Evolutionary conservation across 2,888 invertebrate species (phyloP).

Genomic region (Lepetodrilus schrolli): DNA sequence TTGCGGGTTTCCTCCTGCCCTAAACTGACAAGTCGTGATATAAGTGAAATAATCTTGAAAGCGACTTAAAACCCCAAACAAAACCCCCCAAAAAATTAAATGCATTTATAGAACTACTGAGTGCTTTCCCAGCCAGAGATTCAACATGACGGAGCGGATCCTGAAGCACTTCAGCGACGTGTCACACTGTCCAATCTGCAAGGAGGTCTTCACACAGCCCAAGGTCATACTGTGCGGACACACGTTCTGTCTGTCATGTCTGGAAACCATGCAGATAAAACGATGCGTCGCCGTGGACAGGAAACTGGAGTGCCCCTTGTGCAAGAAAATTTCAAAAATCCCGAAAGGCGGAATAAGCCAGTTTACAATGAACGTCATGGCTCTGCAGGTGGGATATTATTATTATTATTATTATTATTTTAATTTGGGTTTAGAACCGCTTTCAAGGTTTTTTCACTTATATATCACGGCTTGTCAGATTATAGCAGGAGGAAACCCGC

Average conservation of each 20-base stretch:
- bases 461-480: too few species aligned
- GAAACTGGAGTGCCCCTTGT: neutral
- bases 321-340: neutral
- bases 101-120: too few species aligned
- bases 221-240: neutral
- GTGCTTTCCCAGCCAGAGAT: too few species aligned
- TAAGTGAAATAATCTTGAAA: too few species aligned
- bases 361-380: neutral
- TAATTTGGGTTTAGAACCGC: too few species aligned
- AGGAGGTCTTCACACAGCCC: neutral
- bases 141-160: neutral
- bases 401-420: too few species aligned
- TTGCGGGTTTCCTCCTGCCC: too few species aligned
- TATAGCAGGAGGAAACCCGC: too few species aligned
- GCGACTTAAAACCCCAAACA: too few species aligned
- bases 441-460: too few species aligned
- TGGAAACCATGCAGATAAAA: neutral
- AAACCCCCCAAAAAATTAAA: too few species aligned
- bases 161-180: neutral
- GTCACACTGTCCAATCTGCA: conserved; percentile 18
- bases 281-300: neutral
- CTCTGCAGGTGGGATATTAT: neutral
- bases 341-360: neutral
- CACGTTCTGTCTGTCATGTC: conserved; percentile 5
- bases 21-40: too few species aligned